phyloP scores from a whole-genome alignment of 2,888 invertebrate genomes.

The Catocala sponsa region DNA sequence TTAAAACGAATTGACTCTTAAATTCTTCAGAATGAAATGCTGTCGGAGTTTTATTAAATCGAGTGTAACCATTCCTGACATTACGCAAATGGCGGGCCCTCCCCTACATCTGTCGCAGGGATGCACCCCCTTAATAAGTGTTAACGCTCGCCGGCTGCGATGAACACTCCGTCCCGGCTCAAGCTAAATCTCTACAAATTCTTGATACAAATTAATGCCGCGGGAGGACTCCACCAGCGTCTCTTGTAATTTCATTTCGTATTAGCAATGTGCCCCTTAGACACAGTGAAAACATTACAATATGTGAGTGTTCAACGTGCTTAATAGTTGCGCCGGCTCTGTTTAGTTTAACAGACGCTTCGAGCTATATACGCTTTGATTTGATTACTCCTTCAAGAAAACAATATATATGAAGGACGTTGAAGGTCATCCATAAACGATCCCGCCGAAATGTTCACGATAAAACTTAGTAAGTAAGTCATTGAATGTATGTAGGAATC shows the following conservation, averaged over 20 bases:
- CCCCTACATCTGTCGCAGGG: conserved; percentile 88
- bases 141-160: conserved; percentile 87
- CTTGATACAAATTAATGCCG: conserved; percentile 87
- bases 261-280: conserved; percentile 68
- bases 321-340: conserved; percentile 53
- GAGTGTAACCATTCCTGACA: conserved; percentile 88
- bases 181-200: conserved; percentile 88
- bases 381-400: conserved; percentile 26
- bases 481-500: neutral
- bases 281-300: conserved; percentile 60
- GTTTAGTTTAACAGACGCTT: conserved; percentile 37
- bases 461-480: no score
- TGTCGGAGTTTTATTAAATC: conserved; percentile 88
- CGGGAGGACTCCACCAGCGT: conserved; percentile 74
- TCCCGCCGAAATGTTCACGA: neutral
- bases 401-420: neutral
- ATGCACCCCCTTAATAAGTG: conserved; percentile 88
- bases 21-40: conserved; percentile 87
- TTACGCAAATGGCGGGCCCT: conserved; percentile 87
- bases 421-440: neutral
- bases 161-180: conserved; percentile 82
- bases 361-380: conserved; percentile 11
- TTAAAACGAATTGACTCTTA: conserved; percentile 88
- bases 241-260: conserved; percentile 83
- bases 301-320: conserved; percentile 57